Percentiles rank a stretch among this genome's conserved stretches.
Conservation (phyloP, 1,140 invertebrate genomes). For the Brachionus angularis region DNA sequence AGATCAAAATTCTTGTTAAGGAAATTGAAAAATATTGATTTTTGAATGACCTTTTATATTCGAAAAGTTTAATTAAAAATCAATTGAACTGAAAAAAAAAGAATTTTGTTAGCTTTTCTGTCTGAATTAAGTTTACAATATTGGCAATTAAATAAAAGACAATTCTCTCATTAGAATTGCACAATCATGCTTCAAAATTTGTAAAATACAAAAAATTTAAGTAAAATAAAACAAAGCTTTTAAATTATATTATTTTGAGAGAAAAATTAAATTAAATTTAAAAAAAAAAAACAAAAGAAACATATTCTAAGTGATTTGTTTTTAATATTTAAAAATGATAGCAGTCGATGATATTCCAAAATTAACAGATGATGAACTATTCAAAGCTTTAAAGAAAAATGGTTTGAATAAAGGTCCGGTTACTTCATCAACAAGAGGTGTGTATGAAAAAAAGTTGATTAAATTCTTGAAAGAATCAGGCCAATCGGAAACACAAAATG, state of each 20-base stretch:
- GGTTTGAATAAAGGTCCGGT: slow-evolving; percentile 38
- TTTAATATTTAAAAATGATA: slow-evolving; percentile 30
- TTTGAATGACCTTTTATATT: slow-evolving; percentile 13
- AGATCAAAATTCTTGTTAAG: too few species aligned
- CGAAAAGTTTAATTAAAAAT: background rate
- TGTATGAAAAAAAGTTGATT: slow-evolving; percentile 41
- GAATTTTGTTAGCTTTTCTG: background rate
- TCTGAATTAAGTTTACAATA: background rate
- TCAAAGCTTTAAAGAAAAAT: slow-evolving; percentile 13
- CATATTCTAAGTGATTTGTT: background rate
- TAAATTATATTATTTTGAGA: too few species aligned
- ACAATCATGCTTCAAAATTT: too few species aligned
- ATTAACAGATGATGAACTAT: slow-evolving; percentile 16
- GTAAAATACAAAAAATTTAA: too few species aligned
- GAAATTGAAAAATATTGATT: too few species aligned
- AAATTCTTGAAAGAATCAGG: slow-evolving; percentile 21
- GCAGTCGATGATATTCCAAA: background rate
- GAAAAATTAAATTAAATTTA: too few species aligned
- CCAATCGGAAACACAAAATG: too few species aligned
- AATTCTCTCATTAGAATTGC: too few species aligned
- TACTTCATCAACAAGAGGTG: background rate
- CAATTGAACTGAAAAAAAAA: slow-evolving; percentile 23
- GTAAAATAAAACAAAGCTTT: too few species aligned
- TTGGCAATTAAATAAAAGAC: too few species aligned
- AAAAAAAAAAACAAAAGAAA: too few species aligned